phyloP scores from a whole-genome alignment of 1,140 invertebrate genomes.

The Euwallacea fornicatus region DNA sequence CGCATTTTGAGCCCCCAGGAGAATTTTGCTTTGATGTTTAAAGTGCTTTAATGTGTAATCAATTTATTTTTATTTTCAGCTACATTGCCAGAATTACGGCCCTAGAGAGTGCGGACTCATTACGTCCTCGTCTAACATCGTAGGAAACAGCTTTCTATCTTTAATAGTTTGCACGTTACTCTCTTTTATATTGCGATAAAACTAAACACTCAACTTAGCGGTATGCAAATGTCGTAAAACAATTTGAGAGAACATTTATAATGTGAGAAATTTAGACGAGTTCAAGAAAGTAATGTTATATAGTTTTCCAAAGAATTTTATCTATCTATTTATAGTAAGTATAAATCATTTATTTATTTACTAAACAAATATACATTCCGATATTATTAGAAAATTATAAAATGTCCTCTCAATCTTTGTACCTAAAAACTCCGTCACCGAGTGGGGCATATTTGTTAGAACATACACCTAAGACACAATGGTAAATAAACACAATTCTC shows the following conservation, averaged over 20 bases:
- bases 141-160: conserved; percentile 19
- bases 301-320: too few species aligned
- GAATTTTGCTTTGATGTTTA: conserved; percentile 3
- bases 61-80: conserved; percentile 34
- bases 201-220: neutral
- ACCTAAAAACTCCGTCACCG: neutral
- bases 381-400: neutral
- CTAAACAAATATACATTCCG: neutral
- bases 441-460: neutral
- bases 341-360: neutral
- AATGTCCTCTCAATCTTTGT: conserved; percentile 4
- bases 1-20: neutral
- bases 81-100: conserved; percentile 41
- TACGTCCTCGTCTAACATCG: conserved; percentile 19
- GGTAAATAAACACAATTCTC: conserved; percentile 17
- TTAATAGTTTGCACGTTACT: conserved; percentile 19
- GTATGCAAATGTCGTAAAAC: conserved; percentile 3
- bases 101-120: conserved; percentile 39
- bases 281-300: too few species aligned
- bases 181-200: conserved; percentile 24
- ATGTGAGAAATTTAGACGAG: too few species aligned
- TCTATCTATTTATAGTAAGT: neutral
- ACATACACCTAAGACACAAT: conserved; percentile 11
- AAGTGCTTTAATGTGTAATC: neutral
- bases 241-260: conserved; percentile 19